Percentiles rank a stretch among this genome's conserved stretches.
phyloP scores from a whole-genome alignment of 2,888 invertebrate species.

The Archips xylosteana region DNA sequence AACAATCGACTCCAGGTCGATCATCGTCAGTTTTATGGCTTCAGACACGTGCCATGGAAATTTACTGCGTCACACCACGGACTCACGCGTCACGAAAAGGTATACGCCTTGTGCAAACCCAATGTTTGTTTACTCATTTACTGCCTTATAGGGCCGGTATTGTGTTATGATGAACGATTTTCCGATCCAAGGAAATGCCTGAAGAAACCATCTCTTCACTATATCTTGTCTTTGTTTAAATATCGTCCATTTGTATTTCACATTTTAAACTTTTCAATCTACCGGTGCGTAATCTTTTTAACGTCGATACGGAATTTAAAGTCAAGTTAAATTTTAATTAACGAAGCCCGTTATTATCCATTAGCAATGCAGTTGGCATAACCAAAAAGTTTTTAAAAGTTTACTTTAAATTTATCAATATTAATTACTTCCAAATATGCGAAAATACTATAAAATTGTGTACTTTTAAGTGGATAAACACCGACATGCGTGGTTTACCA shows the following conservation, averaged over 20 bases:
- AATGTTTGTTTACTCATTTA: constrained; percentile 43
- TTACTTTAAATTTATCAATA: neutral
- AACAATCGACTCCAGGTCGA: constrained; percentile 14
- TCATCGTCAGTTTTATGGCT: constrained; percentile 27
- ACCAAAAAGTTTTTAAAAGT: neutral
- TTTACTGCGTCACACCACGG: constrained; percentile 59
- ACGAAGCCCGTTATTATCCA: neutral
- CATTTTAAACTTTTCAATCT: neutral
- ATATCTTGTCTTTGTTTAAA: neutral
- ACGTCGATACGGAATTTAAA: neutral
- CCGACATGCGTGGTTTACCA: neutral
- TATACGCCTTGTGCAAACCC: constrained; percentile 48
- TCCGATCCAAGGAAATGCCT: neutral
- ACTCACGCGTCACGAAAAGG: constrained; percentile 56
- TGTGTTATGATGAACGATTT: neutral
- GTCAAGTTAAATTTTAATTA: neutral
- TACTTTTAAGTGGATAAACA: neutral
- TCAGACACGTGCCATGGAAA: constrained; percentile 54
- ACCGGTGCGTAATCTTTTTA: neutral
- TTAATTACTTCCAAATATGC: constrained; percentile 5
- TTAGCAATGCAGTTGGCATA: neutral
- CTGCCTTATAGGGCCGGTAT: neutral
- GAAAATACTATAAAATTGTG: neutral
- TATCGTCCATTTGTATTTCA: neutral
- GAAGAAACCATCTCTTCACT: neutral